Evolutionary conservation across 2,797 vertebrate genomes (phyloP), one percentile per base, ranked within the genome.

Genomic region (Phaenicophaeus curvirostris): DNA sequence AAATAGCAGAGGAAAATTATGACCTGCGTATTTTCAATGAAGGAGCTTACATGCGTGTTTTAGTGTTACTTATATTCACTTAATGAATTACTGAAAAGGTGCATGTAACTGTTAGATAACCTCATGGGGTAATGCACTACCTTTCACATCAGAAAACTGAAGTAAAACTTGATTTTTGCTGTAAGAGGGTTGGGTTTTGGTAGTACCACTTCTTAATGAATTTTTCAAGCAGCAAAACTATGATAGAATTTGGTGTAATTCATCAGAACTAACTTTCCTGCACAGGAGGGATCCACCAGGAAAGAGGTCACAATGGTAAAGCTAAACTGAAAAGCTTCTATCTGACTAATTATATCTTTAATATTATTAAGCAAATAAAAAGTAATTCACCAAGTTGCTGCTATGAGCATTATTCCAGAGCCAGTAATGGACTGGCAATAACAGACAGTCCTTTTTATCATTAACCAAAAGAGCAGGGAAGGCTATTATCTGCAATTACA

Each of bases 361-460:
- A 73, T 73, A 55, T 78, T 79, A 80, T 80, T 59, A 88, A 82
- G 46, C 18, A 93, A 88, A 90, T 92, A 90, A 89, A 89, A 95
- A 78, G 21, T 71, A 84, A 88, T 86, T 81, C 62, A 75, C 51
- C 74, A 48, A 81, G n/a, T 68, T 90, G 83, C 51, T 88, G 58
- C 33, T 73, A 31, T 17, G 51, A 89, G 13, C 51, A 33, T 65
- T 85, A 85, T 75, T 91, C 33, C 8, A 7, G 41, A 65, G 42
- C 37, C 58, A 62, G 54, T 68, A 88, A 86, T 44, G 67, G 35
- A 25, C 61, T 55, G 46, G n/a, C 25, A 28, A 80, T 80, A 92
- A 75, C n/a, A 92, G 78, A 25, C 1, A 1, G 28, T 9, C 48
- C 21, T 75, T 84, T 90, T 81, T 75, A 68, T 58, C n/a, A 44